These are phyloP conservation scores for Micromesistius poutassou DNA, from an alignment of 2,797 vertebrate genomes.

Conservation along the genomic window DNA sequence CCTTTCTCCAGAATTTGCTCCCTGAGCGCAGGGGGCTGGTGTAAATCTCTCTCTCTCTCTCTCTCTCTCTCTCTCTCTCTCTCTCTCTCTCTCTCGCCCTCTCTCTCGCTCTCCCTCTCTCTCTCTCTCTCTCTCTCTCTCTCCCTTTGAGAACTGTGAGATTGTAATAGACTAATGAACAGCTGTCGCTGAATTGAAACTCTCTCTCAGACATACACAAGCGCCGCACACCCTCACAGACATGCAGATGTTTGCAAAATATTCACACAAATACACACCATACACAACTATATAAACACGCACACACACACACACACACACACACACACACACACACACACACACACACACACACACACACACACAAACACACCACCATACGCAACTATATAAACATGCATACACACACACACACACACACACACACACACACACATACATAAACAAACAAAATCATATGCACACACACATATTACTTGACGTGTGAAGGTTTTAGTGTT, in stretches of 20 bases:
- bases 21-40: not conserved
- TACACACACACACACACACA: conserved; percentile 9
- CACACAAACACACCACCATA: not conserved
- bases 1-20: conserved; percentile 26
- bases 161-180: conserved; percentile 96
- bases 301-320: conserved; percentile 18
- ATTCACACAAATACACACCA: conserved; percentile 13
- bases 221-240: conserved; percentile 40
- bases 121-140: conserved; percentile 32
- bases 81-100: conserved; percentile 50
- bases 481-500: too few species aligned
- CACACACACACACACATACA: not conserved
- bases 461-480: not conserved
- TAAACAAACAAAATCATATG: not conserved
- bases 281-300: not conserved
- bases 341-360: conserved; percentile 13
- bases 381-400: not conserved
- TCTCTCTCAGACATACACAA: conserved; percentile 43
- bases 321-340: conserved; percentile 22
- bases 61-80: conserved; percentile 7
- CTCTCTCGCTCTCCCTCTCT: conserved; percentile 1
- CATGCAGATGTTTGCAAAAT: conserved; percentile 16
- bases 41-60: not conserved
- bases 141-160: conserved; percentile 67
- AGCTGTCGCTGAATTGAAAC: conserved; percentile 95